phyloP scores from a whole-genome alignment of 1,140 invertebrate species.

The Carposina sasakii region DNA sequence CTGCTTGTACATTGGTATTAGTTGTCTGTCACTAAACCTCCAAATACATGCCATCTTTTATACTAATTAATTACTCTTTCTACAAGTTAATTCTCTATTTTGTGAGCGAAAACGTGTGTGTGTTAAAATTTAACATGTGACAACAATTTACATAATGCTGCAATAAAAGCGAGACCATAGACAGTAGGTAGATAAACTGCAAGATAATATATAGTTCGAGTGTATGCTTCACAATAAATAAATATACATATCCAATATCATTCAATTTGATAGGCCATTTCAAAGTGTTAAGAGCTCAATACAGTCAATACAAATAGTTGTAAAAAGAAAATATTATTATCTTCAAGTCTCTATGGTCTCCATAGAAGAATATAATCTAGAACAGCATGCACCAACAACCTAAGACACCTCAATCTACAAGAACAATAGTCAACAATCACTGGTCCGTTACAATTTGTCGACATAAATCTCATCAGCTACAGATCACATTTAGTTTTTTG shows the following conservation, averaged over 20 bases:
- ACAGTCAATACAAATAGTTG: too few species aligned
- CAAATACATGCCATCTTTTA: too few species aligned
- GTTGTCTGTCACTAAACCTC: too few species aligned
- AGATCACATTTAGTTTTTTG: conserved; percentile 65
- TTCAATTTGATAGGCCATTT: too few species aligned
- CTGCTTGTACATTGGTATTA: too few species aligned
- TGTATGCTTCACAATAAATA: too few species aligned
- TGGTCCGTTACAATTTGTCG: conserved; percentile 58
- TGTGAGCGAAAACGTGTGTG: conserved; percentile 41
- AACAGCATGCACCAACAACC: conserved; percentile 62
- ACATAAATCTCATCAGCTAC: conserved; percentile 46
- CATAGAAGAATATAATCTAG: conserved; percentile 32
- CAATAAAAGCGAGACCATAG: conserved; percentile 19
- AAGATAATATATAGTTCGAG: too few species aligned
- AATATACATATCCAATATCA: too few species aligned
- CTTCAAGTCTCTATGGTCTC: conserved; percentile 36
- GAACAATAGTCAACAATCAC: conserved; percentile 63
- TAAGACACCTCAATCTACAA: conserved; percentile 60
- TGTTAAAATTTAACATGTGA: conserved; percentile 57
- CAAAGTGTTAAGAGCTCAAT: too few species aligned
- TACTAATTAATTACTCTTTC: too few species aligned
- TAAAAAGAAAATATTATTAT: too few species aligned
- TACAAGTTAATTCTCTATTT: conserved; percentile 20
- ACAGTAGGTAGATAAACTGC: conserved; percentile 14
- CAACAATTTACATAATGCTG: conserved; percentile 34